phyloP scores from a whole-genome alignment of 2,113 vertebrate species.

The Indicator indicator region DNA sequence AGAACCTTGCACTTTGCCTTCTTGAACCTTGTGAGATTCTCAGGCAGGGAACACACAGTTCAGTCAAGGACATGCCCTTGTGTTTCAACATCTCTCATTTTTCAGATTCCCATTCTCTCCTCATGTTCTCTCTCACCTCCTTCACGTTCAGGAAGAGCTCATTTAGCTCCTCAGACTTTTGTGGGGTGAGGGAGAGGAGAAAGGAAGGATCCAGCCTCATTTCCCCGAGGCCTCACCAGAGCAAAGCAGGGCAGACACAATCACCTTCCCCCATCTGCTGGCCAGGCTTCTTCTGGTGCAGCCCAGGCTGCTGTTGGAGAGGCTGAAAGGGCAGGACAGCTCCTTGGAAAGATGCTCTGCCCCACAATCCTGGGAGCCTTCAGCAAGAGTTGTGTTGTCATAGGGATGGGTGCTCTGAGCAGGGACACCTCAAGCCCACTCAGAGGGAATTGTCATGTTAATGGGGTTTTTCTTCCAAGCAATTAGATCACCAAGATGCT shows the following conservation, averaged over 20 bases:
- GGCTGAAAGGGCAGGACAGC: too few species aligned
- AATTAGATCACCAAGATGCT: conserved; percentile 70
- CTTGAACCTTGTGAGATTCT: background rate
- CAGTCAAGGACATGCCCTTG: background rate
- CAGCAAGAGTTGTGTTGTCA: conserved; percentile 12
- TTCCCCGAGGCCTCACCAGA: too few species aligned
- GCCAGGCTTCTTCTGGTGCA: too few species aligned
- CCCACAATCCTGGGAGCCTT: conserved; percentile 38
- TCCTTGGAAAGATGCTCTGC: background rate
- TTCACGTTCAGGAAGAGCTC: conserved; percentile 32
- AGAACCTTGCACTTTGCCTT: too few species aligned
- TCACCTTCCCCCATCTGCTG: too few species aligned
- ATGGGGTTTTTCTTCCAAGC: conserved; percentile 62
- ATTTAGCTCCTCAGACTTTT: conserved; percentile 34
- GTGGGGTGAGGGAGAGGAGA: background rate
- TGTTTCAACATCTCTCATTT: background rate
- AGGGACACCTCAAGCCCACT: conserved; percentile 20
- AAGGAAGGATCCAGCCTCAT: too few species aligned
- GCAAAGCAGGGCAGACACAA: too few species aligned
- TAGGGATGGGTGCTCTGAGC: conserved; percentile 23
- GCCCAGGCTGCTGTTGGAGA: too few species aligned
- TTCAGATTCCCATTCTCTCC: background rate
- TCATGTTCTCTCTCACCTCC: background rate
- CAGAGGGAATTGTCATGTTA: conserved; percentile 62
- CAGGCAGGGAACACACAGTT: background rate